Evolutionary conservation across 2,113 vertebrate genomes (phyloP).

Genomic region (Ctenodactylus gundi): DNA sequence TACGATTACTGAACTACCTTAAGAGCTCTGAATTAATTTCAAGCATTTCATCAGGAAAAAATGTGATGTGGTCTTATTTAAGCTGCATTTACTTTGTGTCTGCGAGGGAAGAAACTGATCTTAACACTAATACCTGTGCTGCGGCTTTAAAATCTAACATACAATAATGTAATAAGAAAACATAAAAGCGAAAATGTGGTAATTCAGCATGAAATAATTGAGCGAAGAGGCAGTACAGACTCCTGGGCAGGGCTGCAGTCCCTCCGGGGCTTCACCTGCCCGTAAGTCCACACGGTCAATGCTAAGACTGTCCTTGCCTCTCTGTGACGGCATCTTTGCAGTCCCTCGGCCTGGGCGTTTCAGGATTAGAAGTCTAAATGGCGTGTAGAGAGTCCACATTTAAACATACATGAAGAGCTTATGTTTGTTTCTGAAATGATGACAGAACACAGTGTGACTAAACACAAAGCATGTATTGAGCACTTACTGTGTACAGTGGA

Average conservation of each 20-base stretch:
- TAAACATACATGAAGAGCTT: neutral
- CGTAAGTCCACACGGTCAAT: neutral
- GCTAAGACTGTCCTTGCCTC: neutral
- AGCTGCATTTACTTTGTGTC: neutral
- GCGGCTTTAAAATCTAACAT: neutral
- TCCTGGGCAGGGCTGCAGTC: neutral
- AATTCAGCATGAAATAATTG: neutral
- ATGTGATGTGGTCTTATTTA: neutral
- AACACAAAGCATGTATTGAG: neutral
- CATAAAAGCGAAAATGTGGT: neutral
- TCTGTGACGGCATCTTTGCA: neutral
- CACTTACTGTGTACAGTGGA: neutral
- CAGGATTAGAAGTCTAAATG: neutral
- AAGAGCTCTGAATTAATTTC: neutral
- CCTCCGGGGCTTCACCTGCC: neutral
- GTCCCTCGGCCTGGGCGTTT: neutral
- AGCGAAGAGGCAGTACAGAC: neutral
- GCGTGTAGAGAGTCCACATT: neutral
- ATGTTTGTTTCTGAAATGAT: neutral
- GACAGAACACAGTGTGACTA: neutral
- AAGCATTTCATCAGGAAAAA: neutral
- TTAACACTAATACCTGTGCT: neutral
- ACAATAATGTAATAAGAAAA: slow-evolving; percentile 10
- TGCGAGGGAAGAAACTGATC: neutral
- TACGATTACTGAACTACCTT: neutral